Evolutionary conservation across 2,888 invertebrate genomes (phyloP).

Genomic region (Glyphotaelius pellucidus): DNA sequence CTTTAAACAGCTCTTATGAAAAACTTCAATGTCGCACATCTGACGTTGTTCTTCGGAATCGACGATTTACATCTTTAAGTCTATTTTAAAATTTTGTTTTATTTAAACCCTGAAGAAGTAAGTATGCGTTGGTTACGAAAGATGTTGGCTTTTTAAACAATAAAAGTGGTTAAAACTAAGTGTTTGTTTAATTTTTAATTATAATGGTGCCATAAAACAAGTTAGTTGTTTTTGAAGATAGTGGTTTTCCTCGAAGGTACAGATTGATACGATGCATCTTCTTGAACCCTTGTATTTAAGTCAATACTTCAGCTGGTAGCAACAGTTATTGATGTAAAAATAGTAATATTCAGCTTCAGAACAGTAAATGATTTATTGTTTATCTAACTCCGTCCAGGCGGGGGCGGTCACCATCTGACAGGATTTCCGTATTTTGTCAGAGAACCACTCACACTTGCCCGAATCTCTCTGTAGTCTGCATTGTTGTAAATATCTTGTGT

Average conservation of each 20-base stretch:
- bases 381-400: slow-evolving; percentile 44
- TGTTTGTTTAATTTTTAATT: too few species aligned
- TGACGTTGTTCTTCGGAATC: too few species aligned
- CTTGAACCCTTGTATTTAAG: not conserved
- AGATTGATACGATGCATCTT: not conserved
- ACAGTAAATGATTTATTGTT: not conserved
- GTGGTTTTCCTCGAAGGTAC: not conserved
- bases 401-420: slow-evolving; percentile 59
- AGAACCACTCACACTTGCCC: not conserved
- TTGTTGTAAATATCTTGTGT: not conserved
- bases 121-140: too few species aligned
- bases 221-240: too few species aligned
- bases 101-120: too few species aligned
- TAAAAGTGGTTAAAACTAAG: too few species aligned
- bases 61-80: too few species aligned
- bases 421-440: slow-evolving; percentile 63
- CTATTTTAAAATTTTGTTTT: too few species aligned
- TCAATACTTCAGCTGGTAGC: not conserved
- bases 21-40: too few species aligned
- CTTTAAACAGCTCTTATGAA: too few species aligned
- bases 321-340: not conserved
- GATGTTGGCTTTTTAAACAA: too few species aligned
- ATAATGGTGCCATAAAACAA: too few species aligned
- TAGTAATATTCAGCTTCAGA: not conserved
- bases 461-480: slow-evolving; percentile 18